phyloP scores from a whole-genome alignment of 2,797 vertebrate genomes.

The Lithobates sylvaticus region DNA sequence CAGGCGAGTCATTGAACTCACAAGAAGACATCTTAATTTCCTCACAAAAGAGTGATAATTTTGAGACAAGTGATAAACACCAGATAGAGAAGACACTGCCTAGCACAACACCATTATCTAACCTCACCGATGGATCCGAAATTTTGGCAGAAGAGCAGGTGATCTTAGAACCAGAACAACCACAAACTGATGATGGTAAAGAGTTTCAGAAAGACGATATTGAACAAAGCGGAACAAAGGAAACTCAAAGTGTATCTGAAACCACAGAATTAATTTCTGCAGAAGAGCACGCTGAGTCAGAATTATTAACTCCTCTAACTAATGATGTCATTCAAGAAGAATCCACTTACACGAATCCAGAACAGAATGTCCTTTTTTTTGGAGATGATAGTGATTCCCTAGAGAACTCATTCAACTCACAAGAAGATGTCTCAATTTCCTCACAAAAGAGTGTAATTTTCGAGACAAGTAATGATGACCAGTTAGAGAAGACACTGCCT shows the following conservation, averaged over 20 bases:
- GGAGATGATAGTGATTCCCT: neutral
- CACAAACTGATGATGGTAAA: neutral
- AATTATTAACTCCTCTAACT: neutral
- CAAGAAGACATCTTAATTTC: conserved; percentile 56
- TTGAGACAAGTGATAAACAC: conserved; percentile 62
- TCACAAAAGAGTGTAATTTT: conserved; percentile 39
- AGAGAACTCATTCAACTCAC: conserved; percentile 49
- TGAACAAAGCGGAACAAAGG: neutral
- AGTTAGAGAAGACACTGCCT: conserved; percentile 68
- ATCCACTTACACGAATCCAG: neutral
- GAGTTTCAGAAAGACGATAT: neutral
- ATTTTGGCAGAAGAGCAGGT: accelerated
- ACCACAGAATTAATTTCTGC: neutral
- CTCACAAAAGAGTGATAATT: conserved; percentile 35
- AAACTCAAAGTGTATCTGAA: no score
- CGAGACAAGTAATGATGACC: conserved; percentile 63
- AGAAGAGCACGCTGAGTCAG: accelerated
- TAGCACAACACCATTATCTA: conserved; percentile 65
- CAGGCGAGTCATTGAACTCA: conserved; percentile 50
- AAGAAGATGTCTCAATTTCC: conserved; percentile 53
- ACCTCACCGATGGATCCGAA: conserved; percentile 30
- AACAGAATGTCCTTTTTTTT: neutral
- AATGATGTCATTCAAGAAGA: neutral
- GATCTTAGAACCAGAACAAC: neutral
- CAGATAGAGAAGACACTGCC: conserved; percentile 70